phyloP scores from a whole-genome alignment of 2,797 vertebrate genomes.

The Erpetoichthys calabaricus region DNA sequence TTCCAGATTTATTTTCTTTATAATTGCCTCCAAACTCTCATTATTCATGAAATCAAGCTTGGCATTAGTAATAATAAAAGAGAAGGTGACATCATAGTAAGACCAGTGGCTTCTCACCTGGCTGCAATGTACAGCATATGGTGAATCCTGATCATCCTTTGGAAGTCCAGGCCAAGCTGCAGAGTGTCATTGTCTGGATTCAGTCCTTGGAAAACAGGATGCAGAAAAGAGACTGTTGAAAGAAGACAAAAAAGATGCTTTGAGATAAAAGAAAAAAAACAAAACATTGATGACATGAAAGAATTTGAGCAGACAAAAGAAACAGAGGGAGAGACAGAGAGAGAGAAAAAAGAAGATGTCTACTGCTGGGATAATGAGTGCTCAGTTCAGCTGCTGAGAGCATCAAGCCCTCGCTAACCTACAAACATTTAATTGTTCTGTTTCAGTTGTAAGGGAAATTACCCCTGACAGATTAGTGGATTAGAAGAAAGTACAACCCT shows the following conservation, averaged over 20 bases:
- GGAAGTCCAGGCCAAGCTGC: slow-evolving; percentile 77
- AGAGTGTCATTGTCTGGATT: slow-evolving; percentile 66
- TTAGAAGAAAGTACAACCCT: no score
- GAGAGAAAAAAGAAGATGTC: no score
- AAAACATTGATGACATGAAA: not conserved
- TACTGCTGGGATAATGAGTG: no score
- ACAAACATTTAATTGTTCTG: not conserved
- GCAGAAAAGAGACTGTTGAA: slow-evolving; percentile 46
- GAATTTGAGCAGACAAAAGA: no score
- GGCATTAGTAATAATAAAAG: no score
- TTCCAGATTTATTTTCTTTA: no score
- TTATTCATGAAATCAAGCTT: no score
- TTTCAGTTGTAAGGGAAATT: not conserved
- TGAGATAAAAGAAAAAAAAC: not conserved
- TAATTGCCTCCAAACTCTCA: no score
- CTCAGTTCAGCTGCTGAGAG: no score
- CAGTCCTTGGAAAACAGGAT: slow-evolving; percentile 72
- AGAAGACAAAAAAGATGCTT: no score
- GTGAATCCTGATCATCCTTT: slow-evolving; percentile 80
- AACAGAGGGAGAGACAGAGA: no score
- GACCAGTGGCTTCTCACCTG: slow-evolving; percentile 46
- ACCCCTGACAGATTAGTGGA: not conserved
- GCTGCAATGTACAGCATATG: slow-evolving; percentile 77
- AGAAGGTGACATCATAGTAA: no score
- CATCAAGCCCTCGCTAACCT: not conserved